Evolutionary conservation across 2,888 invertebrate genomes (phyloP).

Genomic region (Ormyrus labotus): DNA sequence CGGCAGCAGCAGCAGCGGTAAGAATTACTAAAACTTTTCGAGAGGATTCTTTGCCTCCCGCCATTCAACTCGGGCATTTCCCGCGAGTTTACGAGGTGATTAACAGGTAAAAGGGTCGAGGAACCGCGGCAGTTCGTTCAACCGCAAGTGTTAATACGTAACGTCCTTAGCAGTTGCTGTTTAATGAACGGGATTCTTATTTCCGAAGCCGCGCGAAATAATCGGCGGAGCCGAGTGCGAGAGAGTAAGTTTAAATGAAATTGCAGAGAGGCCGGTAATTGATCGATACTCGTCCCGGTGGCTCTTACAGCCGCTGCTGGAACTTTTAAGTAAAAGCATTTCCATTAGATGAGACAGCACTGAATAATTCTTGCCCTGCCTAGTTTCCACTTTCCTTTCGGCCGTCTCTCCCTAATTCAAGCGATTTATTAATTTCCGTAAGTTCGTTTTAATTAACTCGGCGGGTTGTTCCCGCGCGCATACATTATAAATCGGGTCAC

Average conservation of each 20-base stretch:
- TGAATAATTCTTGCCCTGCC: neutral
- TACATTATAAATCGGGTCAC: neutral
- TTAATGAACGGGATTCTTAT: neutral
- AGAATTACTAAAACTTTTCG: constrained; percentile 14
- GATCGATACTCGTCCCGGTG: too few relatives aligned
- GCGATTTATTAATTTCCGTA: constrained; percentile 35
- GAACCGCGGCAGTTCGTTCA: constrained; percentile 52
- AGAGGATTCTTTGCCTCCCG: constrained; percentile 12
- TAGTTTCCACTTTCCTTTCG: neutral
- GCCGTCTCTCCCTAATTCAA: neutral
- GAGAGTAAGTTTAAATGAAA: too few relatives aligned
- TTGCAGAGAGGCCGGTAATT: too few relatives aligned
- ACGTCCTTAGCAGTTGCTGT: constrained; percentile 48
- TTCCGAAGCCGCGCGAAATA: too few relatives aligned
- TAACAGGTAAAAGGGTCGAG: constrained; percentile 48
- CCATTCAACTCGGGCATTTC: neutral
- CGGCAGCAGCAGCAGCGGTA: neutral
- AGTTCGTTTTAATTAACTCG: constrained; percentile 32
- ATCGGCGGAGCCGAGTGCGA: too few relatives aligned
- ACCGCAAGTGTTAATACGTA: constrained; percentile 57
- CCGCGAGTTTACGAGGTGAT: constrained; percentile 45
- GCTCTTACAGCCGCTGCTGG: too few relatives aligned
- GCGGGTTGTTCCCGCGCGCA: neutral
- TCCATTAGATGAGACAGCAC: constrained; percentile 4
- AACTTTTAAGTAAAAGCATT: constrained; percentile 1